Evolutionary conservation across 2,888 invertebrate genomes (phyloP), one percentile per base, ranked within the genome.

Genomic region (Orthonevra nobilis): DNA sequence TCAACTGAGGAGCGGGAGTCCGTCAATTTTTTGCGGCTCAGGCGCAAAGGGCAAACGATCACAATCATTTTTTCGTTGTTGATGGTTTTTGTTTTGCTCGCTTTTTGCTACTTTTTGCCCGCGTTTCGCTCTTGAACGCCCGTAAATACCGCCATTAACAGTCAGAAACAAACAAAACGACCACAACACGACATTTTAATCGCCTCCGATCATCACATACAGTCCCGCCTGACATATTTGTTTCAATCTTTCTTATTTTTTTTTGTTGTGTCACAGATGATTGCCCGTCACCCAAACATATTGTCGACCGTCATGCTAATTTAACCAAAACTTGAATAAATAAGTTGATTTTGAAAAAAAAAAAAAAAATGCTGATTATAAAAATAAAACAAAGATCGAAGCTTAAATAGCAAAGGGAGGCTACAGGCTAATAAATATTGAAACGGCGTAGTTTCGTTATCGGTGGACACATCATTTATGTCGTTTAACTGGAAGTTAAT

Each of bases 221-320:
- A 61, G 46, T 52, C 44, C 34, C 34, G 23, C 26, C 30, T 14
- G 68, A 68, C 48, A 58, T 34, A 34, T 60, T 66, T 52, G 40
- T 70, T 20, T n/a, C n/a, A n/a, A n/a, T n/a, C n/a, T n/a, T n/a
- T 15, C 10, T 14, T 38, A 20, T 19, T 38, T 38, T 20, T 48
- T 64, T 64, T 58, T 36, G 34, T 50, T 48, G 14, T 52, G 60
- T 79, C 66, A 73, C 79, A 66, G 79, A 79, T 79, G 79, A 72
- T 73, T 73, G 73, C 73, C 61, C 61, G 72, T 73, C 79, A 79
- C 79, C 73, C 73, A 79, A 79, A 68, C 66, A 79, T 61, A 68
- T 79, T 79, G 48, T 73, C 79, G 73, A 48, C 60, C 73, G 73
- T 73, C 79, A 73, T 79, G 79, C 79, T 73, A 66, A 79, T 79